Conservation (phyloP, 1,140 invertebrate species). For the Thalassaphorura encarpata region DNA sequence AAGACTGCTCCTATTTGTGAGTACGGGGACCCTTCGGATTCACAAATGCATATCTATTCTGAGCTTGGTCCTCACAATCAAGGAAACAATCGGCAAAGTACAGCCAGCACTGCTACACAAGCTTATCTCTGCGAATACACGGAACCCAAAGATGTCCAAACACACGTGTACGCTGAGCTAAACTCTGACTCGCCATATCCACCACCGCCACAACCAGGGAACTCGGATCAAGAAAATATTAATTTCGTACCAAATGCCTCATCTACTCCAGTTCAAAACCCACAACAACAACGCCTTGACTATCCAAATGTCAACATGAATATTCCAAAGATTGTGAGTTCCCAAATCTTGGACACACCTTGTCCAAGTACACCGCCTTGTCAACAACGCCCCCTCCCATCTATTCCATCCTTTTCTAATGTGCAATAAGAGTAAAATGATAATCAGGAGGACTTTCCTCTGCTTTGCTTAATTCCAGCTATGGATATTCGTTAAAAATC, state of each 20-base stretch:
- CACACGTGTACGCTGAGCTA: slow-evolving; percentile 59
- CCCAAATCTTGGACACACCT: too few species aligned
- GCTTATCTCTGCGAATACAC: slow-evolving; percentile 53
- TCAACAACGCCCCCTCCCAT: slow-evolving; percentile 23
- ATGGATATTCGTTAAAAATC: too few species aligned
- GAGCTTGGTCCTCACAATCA: slow-evolving; percentile 35
- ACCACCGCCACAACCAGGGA: not conserved
- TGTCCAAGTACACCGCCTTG: slow-evolving; percentile 4
- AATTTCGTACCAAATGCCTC: not conserved
- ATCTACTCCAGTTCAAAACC: not conserved
- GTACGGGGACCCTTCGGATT: slow-evolving; percentile 45
- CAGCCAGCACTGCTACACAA: slow-evolving; percentile 38
- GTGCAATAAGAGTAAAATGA: slow-evolving; percentile 47
- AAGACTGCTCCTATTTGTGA: slow-evolving; percentile 37
- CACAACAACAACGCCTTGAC: not conserved
- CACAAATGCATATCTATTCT: slow-evolving; percentile 41
- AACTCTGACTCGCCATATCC: not conserved
- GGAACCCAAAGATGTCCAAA: slow-evolving; percentile 50
- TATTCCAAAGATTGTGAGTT: too few species aligned
- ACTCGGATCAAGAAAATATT: slow-evolving; percentile 1
- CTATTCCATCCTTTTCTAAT: slow-evolving; percentile 12
- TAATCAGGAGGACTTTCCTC: too few species aligned
- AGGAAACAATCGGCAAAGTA: slow-evolving; percentile 33
- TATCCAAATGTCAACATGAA: not conserved
- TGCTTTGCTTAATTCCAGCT: too few species aligned